phyloP scores from a whole-genome alignment of 2,797 vertebrate species.

The Odontamblyopus rebecca region DNA sequence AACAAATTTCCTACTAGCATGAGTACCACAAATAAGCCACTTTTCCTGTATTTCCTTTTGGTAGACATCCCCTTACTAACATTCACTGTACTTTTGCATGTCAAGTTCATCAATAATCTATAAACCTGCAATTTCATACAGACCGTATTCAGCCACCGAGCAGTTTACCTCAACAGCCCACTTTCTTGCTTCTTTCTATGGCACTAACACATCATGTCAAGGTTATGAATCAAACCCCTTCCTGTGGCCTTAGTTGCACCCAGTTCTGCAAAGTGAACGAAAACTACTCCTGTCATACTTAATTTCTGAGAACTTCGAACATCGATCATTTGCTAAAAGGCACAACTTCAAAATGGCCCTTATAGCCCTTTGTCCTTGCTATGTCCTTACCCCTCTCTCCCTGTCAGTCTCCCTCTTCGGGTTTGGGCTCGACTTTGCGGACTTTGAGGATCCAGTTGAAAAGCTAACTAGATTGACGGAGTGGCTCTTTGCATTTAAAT shows the following conservation, averaged over 20 bases:
- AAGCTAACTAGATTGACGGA: constrained; percentile 53
- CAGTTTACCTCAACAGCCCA: not conserved
- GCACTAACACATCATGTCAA: constrained; percentile 22
- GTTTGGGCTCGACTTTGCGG: constrained; percentile 22
- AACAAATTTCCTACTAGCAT: too few species aligned
- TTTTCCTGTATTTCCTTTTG: not conserved
- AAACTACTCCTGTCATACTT: constrained; percentile 33
- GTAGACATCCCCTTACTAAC: not conserved
- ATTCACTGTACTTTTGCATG: constrained; percentile 1
- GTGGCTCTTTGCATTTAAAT: constrained; percentile 79
- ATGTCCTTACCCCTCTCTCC: constrained; percentile 3
- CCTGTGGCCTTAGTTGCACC: not conserved
- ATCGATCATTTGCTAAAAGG: constrained; percentile 42
- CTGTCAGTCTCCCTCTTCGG: constrained; percentile 6
- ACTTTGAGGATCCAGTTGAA: constrained; percentile 61
- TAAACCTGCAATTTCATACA: constrained; percentile 18
- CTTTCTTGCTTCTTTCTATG: constrained; percentile 8
- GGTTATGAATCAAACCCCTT: constrained; percentile 9
- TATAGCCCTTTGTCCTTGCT: constrained; percentile 26
- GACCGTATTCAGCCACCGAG: constrained; percentile 25
- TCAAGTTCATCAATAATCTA: not conserved
- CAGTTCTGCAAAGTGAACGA: constrained; percentile 9
- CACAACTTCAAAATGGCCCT: constrained; percentile 46
- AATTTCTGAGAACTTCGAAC: constrained; percentile 30
- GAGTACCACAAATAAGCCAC: not conserved